Evolutionary conservation across 1,140 invertebrate genomes (phyloP).

Genomic region (Chrysoperla carnea): DNA sequence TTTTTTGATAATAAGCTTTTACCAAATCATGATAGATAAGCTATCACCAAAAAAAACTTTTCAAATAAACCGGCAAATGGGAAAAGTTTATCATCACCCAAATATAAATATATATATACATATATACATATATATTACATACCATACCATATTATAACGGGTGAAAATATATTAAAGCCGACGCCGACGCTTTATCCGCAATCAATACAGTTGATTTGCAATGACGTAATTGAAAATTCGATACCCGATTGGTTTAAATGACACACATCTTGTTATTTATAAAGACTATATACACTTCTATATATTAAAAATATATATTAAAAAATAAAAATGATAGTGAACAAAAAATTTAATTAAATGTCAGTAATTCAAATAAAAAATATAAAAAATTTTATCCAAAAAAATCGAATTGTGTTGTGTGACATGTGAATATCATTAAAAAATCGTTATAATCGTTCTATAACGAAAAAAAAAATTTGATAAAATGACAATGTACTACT

Average conservation of each 20-base stretch:
- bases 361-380: background rate
- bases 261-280: slow-evolving; percentile 26
- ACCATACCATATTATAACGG: no score
- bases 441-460: no score
- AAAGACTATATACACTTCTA: slow-evolving; percentile 16
- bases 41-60: no score
- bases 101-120: no score
- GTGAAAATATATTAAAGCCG: no score
- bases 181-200: background rate
- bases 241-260: slow-evolving; percentile 14
- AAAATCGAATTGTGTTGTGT: background rate
- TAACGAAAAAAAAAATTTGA: no score
- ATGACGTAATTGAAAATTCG: slow-evolving; percentile 3
- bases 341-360: background rate
- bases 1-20: no score
- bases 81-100: no score
- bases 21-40: no score
- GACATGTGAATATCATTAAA: background rate
- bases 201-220: slow-evolving; percentile 4
- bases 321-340: background rate
- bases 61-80: no score
- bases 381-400: background rate
- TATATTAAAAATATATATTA: background rate
- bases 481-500: no score
- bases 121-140: no score